A percentile compares a stretch with the other conserved stretches of the same genome.
These are phyloP conservation scores for Andrena haemorrhoa DNA, from an alignment of 2,888 invertebrate species.

Conservation along the genomic window DNA sequence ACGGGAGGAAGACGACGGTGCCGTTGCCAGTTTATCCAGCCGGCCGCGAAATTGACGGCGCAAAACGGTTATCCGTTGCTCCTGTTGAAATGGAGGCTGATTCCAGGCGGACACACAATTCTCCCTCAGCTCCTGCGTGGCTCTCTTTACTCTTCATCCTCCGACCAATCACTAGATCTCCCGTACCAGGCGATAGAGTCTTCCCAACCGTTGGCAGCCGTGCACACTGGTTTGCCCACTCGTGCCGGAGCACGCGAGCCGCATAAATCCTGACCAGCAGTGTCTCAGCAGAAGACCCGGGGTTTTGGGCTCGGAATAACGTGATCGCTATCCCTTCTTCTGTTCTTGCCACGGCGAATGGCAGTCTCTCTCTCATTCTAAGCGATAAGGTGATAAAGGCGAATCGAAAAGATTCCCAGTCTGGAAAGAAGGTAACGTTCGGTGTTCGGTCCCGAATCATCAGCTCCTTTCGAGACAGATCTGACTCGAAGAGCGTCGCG, in stretches of 20 bases:
- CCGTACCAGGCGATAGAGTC: background rate
- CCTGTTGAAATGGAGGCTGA: background rate
- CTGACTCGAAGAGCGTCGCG: too few species aligned
- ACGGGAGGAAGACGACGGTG: slow-evolving; percentile 6
- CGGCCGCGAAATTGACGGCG: background rate
- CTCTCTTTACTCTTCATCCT: slow-evolving; percentile 9
- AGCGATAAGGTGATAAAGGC: too few species aligned
- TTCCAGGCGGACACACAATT: slow-evolving; percentile 2
- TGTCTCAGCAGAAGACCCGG: background rate
- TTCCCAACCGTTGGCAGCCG: slow-evolving; percentile 11
- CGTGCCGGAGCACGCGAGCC: background rate
- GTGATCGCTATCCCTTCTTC: too few species aligned
- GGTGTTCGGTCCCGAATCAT: too few species aligned
- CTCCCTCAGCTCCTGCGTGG: background rate
- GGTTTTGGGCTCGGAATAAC: too few species aligned
- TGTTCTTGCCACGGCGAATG: too few species aligned
- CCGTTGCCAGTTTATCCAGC: background rate
- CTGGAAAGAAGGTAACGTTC: too few species aligned
- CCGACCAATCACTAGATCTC: slow-evolving; percentile 12
- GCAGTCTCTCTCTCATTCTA: too few species aligned
- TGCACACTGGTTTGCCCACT: background rate
- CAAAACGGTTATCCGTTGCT: background rate
- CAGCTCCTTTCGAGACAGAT: too few species aligned
- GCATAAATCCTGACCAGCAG: slow-evolving; percentile 5
- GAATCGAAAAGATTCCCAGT: too few species aligned